These are phyloP conservation scores for Notiomystis cincta DNA, from an alignment of 2,113 vertebrate genomes.

Conservation along the genomic window DNA sequence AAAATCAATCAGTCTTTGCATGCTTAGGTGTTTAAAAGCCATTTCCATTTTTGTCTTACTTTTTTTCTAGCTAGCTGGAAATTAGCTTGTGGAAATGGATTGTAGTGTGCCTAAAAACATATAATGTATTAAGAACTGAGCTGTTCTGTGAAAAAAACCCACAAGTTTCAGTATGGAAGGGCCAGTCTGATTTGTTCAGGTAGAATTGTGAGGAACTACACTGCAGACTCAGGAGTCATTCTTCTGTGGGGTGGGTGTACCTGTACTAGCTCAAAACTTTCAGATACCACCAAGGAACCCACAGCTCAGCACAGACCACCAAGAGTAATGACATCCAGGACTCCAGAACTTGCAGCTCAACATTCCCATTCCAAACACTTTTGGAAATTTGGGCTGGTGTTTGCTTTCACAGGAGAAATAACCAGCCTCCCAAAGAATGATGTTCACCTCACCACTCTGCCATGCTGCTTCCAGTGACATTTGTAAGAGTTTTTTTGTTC, in stretches of 20 bases:
- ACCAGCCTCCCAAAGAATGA: background rate
- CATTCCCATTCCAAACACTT: background rate
- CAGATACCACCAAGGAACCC: background rate
- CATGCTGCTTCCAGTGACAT: background rate
- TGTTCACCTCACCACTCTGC: background rate
- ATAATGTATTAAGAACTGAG: background rate
- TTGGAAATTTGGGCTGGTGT: background rate
- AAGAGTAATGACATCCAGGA: background rate
- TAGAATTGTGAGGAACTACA: background rate
- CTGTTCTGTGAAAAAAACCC: background rate
- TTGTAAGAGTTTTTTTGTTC: background rate
- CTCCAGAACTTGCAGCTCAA: background rate
- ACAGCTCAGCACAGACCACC: background rate
- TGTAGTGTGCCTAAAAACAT: background rate
- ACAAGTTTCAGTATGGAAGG: background rate
- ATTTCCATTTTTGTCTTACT: background rate
- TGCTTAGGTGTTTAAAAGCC: background rate
- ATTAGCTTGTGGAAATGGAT: background rate
- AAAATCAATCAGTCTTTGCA: background rate
- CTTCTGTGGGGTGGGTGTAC: accelerated
- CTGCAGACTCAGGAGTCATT: background rate
- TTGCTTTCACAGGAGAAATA: background rate
- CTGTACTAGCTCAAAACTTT: background rate
- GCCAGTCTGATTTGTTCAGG: background rate
- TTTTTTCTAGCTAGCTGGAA: background rate